Percentiles rank a stretch among this genome's conserved stretches.
phyloP scores from a whole-genome alignment of 2,113 vertebrate species.

The Gambusia affinis region DNA sequence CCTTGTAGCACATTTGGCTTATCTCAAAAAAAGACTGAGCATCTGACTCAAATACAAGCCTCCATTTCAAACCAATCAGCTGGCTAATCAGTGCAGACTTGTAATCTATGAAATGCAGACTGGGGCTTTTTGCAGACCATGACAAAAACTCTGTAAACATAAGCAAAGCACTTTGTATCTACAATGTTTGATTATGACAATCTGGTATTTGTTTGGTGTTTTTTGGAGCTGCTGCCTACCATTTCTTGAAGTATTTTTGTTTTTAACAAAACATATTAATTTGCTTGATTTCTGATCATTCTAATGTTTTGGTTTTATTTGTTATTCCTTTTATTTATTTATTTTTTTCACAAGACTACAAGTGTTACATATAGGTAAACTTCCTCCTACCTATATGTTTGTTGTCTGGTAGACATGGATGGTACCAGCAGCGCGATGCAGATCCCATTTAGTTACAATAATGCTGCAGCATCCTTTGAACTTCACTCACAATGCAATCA shows the following conservation, averaged over 20 bases:
- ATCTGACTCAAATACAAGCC: background rate
- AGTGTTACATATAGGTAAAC: background rate
- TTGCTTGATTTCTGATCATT: background rate
- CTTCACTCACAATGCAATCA: background rate
- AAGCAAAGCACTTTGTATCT: background rate
- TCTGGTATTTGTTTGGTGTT: background rate
- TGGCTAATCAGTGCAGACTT: background rate
- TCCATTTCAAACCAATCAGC: background rate
- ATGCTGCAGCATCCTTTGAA: background rate
- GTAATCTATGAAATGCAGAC: background rate
- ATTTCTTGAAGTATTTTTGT: background rate
- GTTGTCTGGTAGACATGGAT: background rate
- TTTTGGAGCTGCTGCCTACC: background rate
- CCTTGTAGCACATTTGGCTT: background rate
- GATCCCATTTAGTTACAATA: background rate
- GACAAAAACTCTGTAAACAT: background rate
- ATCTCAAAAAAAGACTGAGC: background rate
- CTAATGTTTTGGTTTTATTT: background rate
- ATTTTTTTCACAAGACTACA: background rate
- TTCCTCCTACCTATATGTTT: background rate
- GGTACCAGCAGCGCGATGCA: background rate
- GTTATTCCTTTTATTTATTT: background rate
- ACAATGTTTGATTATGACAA: background rate
- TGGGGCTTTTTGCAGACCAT: background rate
- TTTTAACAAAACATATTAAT: background rate